Evolutionary conservation across 2,113 vertebrate species (phyloP).

Genomic region (Elaphurus davidianus): DNA sequence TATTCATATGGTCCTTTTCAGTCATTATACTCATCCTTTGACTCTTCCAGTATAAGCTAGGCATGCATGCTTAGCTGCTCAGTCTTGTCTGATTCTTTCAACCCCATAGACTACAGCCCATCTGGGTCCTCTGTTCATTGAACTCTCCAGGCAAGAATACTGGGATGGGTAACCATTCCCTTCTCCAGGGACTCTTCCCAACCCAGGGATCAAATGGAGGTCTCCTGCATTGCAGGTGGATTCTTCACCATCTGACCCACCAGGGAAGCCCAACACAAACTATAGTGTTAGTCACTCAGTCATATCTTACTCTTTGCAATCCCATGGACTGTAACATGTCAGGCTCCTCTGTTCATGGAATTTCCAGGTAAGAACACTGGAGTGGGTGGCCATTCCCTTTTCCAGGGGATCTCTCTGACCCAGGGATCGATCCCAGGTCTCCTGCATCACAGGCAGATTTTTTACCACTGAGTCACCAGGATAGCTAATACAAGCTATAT

Average conservation of each 20-base stretch:
- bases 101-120: fast-evolving
- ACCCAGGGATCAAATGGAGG: not conserved
- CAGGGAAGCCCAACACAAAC: not conserved
- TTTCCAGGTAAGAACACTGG: not conserved
- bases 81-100: not conserved
- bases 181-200: not conserved
- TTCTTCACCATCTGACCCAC: not conserved
- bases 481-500: not conserved
- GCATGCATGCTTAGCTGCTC: not conserved
- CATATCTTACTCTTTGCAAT: not conserved
- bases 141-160: not conserved
- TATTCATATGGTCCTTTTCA: not conserved
- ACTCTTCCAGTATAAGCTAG: not conserved
- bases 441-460: not conserved
- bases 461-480: not conserved
- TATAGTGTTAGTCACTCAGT: not conserved
- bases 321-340: not conserved
- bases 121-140: not conserved
- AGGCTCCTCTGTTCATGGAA: not conserved
- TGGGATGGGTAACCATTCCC: not conserved
- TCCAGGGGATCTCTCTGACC: not conserved
- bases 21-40: not conserved
- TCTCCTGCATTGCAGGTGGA: not conserved
- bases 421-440: not conserved
- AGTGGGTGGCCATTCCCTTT: not conserved